These are phyloP conservation scores for Paramormyrops kingsleyae DNA, from an alignment of 2,113 vertebrate species.

Conservation along the genomic window DNA sequence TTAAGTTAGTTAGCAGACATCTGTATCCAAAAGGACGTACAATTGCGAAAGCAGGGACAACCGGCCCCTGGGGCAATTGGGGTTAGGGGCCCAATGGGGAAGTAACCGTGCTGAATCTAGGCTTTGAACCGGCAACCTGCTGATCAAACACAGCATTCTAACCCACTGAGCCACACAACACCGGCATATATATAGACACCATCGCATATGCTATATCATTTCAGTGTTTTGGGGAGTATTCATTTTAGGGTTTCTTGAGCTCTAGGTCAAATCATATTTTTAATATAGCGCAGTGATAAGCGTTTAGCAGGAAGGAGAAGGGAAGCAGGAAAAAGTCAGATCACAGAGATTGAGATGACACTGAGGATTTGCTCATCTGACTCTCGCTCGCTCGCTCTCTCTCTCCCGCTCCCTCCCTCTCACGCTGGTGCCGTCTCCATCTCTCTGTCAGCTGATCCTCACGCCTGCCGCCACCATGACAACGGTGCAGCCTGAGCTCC, in stretches of 20 bases:
- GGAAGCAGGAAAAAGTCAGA: not conserved
- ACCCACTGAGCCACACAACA: not conserved
- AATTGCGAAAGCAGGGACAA: not conserved
- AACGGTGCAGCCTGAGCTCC: slow-evolving; percentile 85
- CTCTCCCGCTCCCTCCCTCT: not conserved
- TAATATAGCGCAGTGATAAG: not conserved
- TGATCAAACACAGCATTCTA: not conserved
- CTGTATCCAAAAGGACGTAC: not conserved
- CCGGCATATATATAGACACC: not conserved
- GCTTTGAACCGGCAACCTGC: not conserved
- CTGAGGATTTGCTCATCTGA: not conserved
- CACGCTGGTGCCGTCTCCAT: slow-evolving; percentile 27
- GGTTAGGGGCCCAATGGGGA: not conserved
- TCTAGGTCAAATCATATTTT: not conserved
- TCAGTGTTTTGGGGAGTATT: not conserved
- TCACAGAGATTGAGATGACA: not conserved
- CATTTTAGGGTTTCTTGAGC: not conserved
- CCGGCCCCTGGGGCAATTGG: not conserved
- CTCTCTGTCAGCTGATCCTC: slow-evolving; percentile 77
- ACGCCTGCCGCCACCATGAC: slow-evolving; percentile 85
- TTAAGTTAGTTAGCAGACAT: not conserved
- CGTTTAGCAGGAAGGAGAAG: not conserved
- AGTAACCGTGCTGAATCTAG: not conserved
- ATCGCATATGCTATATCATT: not conserved
- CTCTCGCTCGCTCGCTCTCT: no score